Evolutionary conservation across 2,797 vertebrate genomes (phyloP).

Genomic region (Hybognathus amarus): DNA sequence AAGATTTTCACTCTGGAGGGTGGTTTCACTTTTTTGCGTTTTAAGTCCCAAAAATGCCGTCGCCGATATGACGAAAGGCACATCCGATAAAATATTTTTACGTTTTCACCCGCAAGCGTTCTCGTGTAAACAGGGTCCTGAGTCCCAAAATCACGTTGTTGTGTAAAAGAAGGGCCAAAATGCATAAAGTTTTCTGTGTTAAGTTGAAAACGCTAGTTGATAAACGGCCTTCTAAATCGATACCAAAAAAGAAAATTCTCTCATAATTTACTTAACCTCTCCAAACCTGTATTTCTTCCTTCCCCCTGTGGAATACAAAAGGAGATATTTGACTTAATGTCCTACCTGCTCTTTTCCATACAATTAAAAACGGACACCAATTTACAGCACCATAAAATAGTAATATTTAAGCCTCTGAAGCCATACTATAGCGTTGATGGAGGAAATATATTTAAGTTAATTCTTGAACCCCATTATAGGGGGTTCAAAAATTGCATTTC

Average conservation of each 20-base stretch:
- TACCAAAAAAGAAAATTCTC: neutral
- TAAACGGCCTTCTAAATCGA: neutral
- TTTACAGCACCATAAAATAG: neutral
- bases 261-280: neutral
- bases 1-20: no score
- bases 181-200: neutral
- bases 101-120: no score
- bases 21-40: no score
- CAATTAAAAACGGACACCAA: neutral
- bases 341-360: neutral
- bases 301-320: neutral
- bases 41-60: no score
- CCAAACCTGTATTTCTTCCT: neutral
- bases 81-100: no score
- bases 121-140: no score
- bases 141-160: fast-evolving
- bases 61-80: no score
- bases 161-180: neutral
- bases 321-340: neutral
- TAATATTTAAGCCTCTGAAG: neutral
- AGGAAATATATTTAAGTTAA: neutral
- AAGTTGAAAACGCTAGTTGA: neutral
- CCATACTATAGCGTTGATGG: neutral
- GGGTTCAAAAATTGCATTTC: no score
- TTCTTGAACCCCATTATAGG: neutral